Evolutionary conservation across 2,888 invertebrate species (phyloP).

Genomic region (Meiosimyza decipiens): DNA sequence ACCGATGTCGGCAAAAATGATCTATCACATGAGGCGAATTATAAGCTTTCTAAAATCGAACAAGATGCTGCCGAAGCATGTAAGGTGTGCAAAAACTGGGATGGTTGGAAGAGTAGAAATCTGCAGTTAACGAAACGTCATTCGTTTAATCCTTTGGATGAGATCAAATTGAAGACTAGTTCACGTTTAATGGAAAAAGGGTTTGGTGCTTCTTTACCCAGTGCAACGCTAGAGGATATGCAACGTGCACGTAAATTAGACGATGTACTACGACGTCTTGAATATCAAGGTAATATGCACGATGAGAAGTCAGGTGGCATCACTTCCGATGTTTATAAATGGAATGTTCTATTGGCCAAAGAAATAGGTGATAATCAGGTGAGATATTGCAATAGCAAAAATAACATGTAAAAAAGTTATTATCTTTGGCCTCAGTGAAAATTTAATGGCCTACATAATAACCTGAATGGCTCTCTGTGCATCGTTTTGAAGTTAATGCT

Average conservation of each 20-base stretch:
- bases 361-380: not conserved
- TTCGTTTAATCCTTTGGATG: slow-evolving; percentile 56
- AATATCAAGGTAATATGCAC: slow-evolving; percentile 27
- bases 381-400: no score
- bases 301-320: not conserved
- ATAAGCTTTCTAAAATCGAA: slow-evolving; percentile 64
- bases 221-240: slow-evolving; percentile 51
- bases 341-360: slow-evolving; percentile 22
- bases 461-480: no score
- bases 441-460: no score
- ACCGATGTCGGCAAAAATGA: slow-evolving; percentile 54
- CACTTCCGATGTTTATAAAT: not conserved
- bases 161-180: slow-evolving; percentile 63
- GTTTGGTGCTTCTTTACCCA: slow-evolving; percentile 59
- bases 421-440: no score
- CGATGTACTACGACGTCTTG: slow-evolving; percentile 45
- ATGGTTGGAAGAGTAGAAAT: not conserved
- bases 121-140: slow-evolving; percentile 43
- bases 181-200: slow-evolving; percentile 58
- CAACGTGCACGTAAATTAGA: slow-evolving; percentile 46
- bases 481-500: no score
- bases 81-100: not conserved
- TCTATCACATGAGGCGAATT: slow-evolving; percentile 65
- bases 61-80: slow-evolving; percentile 58
- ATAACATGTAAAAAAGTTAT: no score